Base-by-base conservation (phyloP, 64 coral and sea anemone genomes). In the Hydrozoanthus tunicans region DNA sequence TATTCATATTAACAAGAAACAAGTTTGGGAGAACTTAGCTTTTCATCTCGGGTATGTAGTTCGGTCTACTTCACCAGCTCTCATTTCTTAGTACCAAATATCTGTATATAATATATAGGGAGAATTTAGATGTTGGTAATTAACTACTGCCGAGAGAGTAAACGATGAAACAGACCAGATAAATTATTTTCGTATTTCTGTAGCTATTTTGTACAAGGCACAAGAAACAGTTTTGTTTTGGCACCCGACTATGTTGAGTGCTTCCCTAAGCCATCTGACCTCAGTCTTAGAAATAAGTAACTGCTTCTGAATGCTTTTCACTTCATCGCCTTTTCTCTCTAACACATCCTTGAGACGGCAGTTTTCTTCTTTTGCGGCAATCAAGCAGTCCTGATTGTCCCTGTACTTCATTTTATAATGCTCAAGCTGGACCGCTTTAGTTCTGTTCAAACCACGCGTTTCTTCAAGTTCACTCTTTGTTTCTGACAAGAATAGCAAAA, bases 221-320 rank as follows among this genome's bases (percentile, higher is more conserved):
- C 93, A 83, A 4, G 64, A 53, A n/a, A 86, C 55, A 6, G 79
- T 73, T 81, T 75, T 95, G 26, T 78, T 90, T 14, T 92, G 56
- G 23, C 59, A 78, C 8, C 92, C 77, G 13, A 93, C 92, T 73
- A 96, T 96, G 58, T 93, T 91, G 56, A 96, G 58, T 23, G 95
- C 95, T 20, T 96, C 95, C 89, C 90, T 91, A 17, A 96, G 81
- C 92, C 95, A 96, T 6, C 51, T 91, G 4, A 89, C 89, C 25
- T 96, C 92, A 7, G 92, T 94, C 70, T 96, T 92, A 27, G 86
- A 70, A 13, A 94, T 82, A 78, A 96, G 77, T 77, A 91, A 55
- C 63, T 91, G 93, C 82, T 89, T 81, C 27, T 77, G 72, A 59
- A 92, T 67, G 51, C 77, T 64, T 64, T 58, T 83, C 13, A 91